Percentiles rank a stretch among this genome's conserved stretches.
These are phyloP conservation scores for Eriocheir sinensis DNA, from an alignment of 1,140 invertebrate species.

Conservation along the genomic window DNA sequence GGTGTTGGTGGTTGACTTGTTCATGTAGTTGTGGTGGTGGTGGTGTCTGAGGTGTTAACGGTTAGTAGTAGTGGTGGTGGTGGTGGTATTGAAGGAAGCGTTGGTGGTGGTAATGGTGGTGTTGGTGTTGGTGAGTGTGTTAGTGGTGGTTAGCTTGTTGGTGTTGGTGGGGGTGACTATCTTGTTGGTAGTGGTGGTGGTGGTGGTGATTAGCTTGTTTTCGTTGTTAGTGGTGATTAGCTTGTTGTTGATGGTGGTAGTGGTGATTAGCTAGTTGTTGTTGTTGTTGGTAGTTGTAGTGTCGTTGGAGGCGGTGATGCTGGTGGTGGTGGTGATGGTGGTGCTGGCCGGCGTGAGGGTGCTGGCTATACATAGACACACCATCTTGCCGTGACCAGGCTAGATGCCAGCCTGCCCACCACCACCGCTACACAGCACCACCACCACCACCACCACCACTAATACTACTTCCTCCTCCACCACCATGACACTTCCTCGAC, in stretches of 20 bases:
- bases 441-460: not conserved
- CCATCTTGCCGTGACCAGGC: not conserved
- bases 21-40: not conserved
- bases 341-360: not conserved
- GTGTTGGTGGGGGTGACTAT: no score
- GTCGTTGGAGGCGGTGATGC: not conserved
- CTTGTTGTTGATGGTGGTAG: not conserved
- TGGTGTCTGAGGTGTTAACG: no score
- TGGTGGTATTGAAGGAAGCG: no score
- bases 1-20: not conserved
- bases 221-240: not conserved
- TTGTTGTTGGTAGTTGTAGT: not conserved
- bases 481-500: not conserved
- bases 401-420: not conserved
- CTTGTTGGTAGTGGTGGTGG: not conserved
- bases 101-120: not conserved
- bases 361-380: not conserved
- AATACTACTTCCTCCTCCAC: not conserved
- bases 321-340: not conserved
- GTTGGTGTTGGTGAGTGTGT: not conserved
- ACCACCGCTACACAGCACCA: not conserved
- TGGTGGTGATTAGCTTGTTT: not conserved
- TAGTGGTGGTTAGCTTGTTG: not conserved
- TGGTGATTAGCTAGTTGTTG: constrained; percentile 26
- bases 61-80: no score